A percentile compares a stretch with the other conserved stretches of the same genome.
Conservation (phyloP, 2,797 vertebrate species). For the Octomys mimax region DNA sequence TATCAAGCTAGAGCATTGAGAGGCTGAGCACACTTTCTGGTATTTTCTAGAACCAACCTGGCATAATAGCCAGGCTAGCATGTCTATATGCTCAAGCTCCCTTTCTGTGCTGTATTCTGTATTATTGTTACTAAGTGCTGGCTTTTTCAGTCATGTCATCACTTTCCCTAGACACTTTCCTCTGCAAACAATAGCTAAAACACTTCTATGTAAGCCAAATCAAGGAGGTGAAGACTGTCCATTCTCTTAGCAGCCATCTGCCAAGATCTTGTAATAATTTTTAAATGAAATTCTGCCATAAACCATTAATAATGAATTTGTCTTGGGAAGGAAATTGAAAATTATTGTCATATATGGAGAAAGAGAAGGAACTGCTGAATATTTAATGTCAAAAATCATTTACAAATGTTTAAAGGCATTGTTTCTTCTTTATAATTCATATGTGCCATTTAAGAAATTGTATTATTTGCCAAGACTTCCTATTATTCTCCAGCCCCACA, state of each 20-base stretch:
- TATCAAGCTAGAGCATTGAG: background rate
- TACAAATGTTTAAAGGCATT: conserved; percentile 32
- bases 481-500: conserved; percentile 30
- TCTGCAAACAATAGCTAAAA: background rate
- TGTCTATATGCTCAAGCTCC: background rate
- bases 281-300: conserved; percentile 8
- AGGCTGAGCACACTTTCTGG: background rate
- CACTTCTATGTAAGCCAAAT: background rate
- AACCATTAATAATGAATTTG: conserved; percentile 39
- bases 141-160: background rate
- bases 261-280: conserved; percentile 23
- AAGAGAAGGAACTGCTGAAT: background rate
- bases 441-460: background rate
- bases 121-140: background rate
- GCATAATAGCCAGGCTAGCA: background rate
- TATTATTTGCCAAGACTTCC: conserved; percentile 10
- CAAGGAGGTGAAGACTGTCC: background rate
- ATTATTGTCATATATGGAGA: background rate
- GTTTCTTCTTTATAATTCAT: background rate
- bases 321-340: conserved; percentile 58
- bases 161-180: background rate
- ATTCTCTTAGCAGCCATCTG: background rate
- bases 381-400: conserved; percentile 53
- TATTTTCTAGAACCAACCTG: background rate
- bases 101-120: background rate